Conservation (phyloP, 2,797 vertebrate genomes). For the Morelia viridis region DNA sequence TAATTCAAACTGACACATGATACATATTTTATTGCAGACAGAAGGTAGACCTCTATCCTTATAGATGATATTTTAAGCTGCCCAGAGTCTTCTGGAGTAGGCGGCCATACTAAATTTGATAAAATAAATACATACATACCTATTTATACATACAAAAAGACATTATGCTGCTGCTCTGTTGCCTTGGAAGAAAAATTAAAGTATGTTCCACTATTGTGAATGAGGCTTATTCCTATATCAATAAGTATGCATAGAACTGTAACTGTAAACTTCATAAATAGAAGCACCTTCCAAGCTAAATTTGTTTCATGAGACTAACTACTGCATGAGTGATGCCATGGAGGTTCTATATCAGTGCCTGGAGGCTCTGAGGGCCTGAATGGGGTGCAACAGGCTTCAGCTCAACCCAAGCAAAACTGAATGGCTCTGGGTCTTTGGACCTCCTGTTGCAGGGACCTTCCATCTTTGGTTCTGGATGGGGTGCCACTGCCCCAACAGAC, state of each 20-base stretch:
- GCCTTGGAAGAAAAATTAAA: fast-evolving
- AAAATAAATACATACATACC: not conserved
- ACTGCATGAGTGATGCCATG: no score
- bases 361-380: no score
- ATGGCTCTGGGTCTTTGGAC: no score
- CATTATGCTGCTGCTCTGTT: not conserved
- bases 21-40: not conserved
- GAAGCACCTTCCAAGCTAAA: not conserved
- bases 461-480: no score
- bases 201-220: not conserved
- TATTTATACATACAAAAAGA: not conserved
- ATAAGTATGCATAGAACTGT: not conserved
- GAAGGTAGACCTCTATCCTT: not conserved
- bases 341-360: no score
- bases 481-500: no score
- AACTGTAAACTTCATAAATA: not conserved
- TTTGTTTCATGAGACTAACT: not conserved
- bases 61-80: not conserved
- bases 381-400: no score
- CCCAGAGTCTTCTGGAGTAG: not conserved
- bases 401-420: no score
- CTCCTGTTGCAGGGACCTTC: no score
- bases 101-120: not conserved
- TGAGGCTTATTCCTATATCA: not conserved
- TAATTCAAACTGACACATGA: not conserved